phyloP scores from a whole-genome alignment of 2,888 invertebrate species.

The Cancer borealis region DNA sequence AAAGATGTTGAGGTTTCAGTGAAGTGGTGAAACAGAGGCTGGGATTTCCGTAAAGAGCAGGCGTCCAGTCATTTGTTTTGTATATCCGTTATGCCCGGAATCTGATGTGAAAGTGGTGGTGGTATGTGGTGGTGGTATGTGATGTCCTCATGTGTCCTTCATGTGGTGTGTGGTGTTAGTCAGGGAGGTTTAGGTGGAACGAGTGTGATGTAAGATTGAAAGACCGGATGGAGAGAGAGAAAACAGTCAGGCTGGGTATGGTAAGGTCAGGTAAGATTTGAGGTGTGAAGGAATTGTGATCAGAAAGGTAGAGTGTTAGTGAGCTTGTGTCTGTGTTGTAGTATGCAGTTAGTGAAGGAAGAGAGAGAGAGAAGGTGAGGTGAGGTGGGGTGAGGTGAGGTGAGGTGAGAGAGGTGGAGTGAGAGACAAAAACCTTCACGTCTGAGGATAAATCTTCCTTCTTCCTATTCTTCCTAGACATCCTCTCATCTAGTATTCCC shows the following conservation, averaged over 20 bases:
- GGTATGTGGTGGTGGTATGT: background rate
- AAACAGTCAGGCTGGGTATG: background rate
- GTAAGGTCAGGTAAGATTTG: background rate
- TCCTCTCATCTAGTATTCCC: background rate
- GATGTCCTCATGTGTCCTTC: background rate
- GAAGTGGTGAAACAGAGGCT: background rate
- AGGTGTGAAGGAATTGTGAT: background rate
- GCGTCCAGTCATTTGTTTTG: background rate
- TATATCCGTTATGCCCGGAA: background rate
- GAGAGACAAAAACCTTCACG: background rate
- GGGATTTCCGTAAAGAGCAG: background rate
- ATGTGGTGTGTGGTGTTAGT: background rate
- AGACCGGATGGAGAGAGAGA: background rate
- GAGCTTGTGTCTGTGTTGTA: too few relatives aligned
- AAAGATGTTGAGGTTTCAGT: background rate
- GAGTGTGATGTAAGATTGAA: background rate
- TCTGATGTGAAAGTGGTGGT: background rate
- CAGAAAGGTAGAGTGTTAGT: background rate
- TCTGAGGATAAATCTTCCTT: constrained; percentile 15
- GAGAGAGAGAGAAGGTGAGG: background rate
- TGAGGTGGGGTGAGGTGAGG: too few relatives aligned
- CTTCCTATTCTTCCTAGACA: background rate
- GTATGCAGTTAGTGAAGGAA: background rate
- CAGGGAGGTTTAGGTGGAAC: background rate
- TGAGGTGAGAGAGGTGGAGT: background rate